Conservation (phyloP, 2,113 vertebrate species). For the Columba janthina region DNA sequence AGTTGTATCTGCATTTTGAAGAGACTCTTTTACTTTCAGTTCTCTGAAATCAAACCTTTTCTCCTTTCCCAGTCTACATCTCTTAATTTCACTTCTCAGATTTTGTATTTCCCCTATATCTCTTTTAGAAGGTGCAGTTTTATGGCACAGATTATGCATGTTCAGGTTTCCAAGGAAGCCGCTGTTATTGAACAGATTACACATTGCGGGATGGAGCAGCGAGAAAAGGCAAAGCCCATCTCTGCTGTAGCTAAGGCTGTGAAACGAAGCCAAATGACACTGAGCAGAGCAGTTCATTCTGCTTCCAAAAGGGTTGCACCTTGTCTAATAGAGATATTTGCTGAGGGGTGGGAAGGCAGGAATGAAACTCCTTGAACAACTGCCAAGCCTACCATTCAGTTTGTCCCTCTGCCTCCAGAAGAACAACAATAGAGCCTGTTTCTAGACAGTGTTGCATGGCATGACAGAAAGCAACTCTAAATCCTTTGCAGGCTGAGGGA, state of each 20-base stretch:
- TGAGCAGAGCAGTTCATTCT: background rate
- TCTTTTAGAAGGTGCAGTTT: background rate
- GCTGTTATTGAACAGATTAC: background rate
- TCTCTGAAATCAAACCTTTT: background rate
- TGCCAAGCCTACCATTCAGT: constrained; percentile 35
- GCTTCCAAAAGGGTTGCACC: background rate
- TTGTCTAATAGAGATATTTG: constrained; percentile 44
- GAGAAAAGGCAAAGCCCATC: background rate
- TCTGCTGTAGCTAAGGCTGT: background rate
- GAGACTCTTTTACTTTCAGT: background rate
- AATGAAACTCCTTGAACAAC: background rate
- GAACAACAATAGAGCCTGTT: background rate
- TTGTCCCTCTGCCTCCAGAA: background rate
- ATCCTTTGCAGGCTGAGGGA: background rate
- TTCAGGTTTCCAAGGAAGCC: background rate
- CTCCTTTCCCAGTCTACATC: rapidly evolving
- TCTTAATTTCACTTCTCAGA: background rate
- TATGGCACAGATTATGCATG: rapidly evolving
- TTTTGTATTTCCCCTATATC: rapidly evolving
- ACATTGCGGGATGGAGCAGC: rapidly evolving
- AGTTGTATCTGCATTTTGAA: background rate
- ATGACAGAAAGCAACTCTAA: background rate
- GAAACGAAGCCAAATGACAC: background rate
- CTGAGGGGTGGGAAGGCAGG: background rate
- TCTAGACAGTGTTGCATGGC: background rate